These are phyloP conservation scores for Amblyopsis hoosieri DNA, from an alignment of 2,797 vertebrate species.

Conservation along the genomic window DNA sequence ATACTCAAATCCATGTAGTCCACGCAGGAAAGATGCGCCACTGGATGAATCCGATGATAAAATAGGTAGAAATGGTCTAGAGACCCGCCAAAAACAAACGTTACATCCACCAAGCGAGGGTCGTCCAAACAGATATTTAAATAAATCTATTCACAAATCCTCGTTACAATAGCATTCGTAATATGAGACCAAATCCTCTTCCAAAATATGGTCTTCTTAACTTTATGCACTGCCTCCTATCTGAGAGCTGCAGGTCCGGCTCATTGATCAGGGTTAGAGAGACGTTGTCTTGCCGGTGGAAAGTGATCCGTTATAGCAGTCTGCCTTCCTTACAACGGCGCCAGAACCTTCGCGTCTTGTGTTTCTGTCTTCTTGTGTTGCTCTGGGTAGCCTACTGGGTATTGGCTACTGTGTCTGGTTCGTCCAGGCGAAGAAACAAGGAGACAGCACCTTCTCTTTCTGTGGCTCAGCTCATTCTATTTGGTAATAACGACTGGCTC, in stretches of 20 bases:
- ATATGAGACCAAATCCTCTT: slow-evolving; percentile 16
- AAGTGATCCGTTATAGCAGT: slow-evolving; percentile 35
- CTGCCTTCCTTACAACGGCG: slow-evolving; percentile 5
- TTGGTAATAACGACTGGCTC: not conserved
- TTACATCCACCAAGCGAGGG: slow-evolving; percentile 41
- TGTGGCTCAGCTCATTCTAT: slow-evolving; percentile 5
- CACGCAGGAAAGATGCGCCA: slow-evolving; percentile 32
- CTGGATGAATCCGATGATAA: slow-evolving; percentile 37
- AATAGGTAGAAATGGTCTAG: slow-evolving; percentile 14
- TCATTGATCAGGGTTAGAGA: slow-evolving; percentile 21
- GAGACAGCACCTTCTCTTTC: slow-evolving; percentile 24
- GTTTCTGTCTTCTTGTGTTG: slow-evolving; percentile 14
- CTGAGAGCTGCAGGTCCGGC: not conserved
- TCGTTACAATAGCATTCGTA: slow-evolving; percentile 27
- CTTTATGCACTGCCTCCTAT: slow-evolving; percentile 41
- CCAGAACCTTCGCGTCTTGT: slow-evolving; percentile 18
- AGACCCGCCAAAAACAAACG: slow-evolving; percentile 19
- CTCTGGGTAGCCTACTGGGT: slow-evolving; percentile 9
- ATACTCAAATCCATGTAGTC: slow-evolving; percentile 64
- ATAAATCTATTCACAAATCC: slow-evolving; percentile 48
- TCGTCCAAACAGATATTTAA: slow-evolving; percentile 50
- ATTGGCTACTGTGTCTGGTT: not conserved
- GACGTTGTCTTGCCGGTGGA: slow-evolving; percentile 2
- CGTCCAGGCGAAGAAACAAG: slow-evolving; percentile 10
- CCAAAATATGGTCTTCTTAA: slow-evolving; percentile 33